These are phyloP conservation scores for Prionace glauca DNA, from an alignment of 2,797 vertebrate genomes.

Conservation along the genomic window DNA sequence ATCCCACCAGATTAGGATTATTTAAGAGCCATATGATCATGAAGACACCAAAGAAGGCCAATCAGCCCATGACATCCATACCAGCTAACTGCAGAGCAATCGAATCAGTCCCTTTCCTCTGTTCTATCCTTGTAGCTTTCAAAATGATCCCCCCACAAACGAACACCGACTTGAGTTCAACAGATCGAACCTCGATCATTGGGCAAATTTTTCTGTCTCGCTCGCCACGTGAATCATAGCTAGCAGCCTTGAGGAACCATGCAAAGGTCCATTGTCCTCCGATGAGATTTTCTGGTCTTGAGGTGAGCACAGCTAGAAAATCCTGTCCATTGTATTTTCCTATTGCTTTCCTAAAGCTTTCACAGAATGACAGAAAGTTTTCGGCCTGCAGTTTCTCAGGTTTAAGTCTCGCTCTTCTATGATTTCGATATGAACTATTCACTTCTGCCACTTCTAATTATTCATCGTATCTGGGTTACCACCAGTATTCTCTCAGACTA, in stretches of 20 bases:
- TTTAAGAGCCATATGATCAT: neutral
- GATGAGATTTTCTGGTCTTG: no score
- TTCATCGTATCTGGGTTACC: neutral
- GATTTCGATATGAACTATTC: neutral
- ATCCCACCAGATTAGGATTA: neutral
- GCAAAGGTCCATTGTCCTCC: no score
- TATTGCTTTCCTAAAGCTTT: neutral
- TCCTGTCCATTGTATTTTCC: neutral
- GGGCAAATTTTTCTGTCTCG: no score
- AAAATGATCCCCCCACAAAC: neutral
- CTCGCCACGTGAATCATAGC: no score
- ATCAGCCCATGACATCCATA: neutral
- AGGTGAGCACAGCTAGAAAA: no score
- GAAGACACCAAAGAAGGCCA: neutral
- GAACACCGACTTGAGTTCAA: neutral
- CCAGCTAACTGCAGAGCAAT: neutral
- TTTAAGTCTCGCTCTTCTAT: neutral
- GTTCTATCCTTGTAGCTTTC: neutral
- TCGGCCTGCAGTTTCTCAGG: neutral
- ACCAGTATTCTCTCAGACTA: neutral
- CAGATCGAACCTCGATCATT: neutral
- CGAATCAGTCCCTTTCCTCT: neutral
- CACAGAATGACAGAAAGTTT: neutral
- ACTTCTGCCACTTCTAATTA: neutral
- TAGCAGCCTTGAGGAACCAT: no score